Base-by-base conservation (phyloP, 2,888 invertebrate genomes). In the Adelphocoris suturalis region DNA sequence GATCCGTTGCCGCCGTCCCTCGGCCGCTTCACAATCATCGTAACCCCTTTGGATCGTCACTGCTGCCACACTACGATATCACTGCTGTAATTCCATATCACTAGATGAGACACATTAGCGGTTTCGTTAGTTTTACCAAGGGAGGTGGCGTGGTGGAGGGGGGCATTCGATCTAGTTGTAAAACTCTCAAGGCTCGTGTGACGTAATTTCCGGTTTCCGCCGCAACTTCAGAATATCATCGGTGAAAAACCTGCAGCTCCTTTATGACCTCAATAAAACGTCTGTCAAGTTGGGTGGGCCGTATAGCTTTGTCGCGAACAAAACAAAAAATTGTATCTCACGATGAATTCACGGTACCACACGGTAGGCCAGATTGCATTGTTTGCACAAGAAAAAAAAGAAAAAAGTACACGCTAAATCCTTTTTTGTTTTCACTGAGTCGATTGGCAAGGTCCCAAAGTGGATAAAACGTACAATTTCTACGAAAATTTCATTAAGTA, bases 191-290 rank as follows among this genome's bases (percentile, higher is more conserved):
- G 61, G 61, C n/a, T n/a, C 19, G 14, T 11, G n/a, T 61, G 61
- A 61, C 61, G 61, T 19, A 61, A 19, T 61, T 61, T 61, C 61
- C 61, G 61, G 61, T 61, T 61, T 61, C 61, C 61, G 9, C 61
- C n/a, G 19, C 52, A 52, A 11, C 3, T 3, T 16, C 3, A 2
- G 52, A 52, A 52, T 14, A 52, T 52, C 52, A 11, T 52, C 14
- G 1, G 52, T 52, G 12, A 37, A 37, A 37, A 37, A 37, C 7
- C 2, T 7, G 3, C 37, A 37, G 37, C 37, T 7, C 37, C 37
- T 7, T 37, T 37, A 37, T 37, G 37, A 37, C 7, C 37, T 37
- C 37, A 37, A 37, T 37, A 37, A 37, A 37, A 37, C 37, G 37
- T 37, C 37, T 7, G 37, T 37, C 37, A 37, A 37, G 37, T 37